A percentile compares a stretch with the other conserved stretches of the same genome.
Evolutionary conservation across 2,797 vertebrate species (phyloP).

Genomic region (Malurus splendens): DNA sequence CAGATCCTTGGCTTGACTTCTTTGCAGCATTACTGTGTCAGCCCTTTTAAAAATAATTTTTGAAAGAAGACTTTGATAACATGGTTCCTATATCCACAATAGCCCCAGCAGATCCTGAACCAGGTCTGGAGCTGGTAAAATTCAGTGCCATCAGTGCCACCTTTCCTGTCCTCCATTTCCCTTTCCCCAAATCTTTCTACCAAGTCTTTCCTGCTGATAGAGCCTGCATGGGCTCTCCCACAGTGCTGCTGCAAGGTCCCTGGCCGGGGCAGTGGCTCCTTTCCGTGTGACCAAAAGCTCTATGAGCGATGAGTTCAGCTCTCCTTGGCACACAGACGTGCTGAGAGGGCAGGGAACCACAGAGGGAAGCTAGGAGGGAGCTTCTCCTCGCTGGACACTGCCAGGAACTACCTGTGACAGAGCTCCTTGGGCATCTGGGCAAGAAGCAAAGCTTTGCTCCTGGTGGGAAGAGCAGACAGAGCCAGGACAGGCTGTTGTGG

Average conservation of each 20-base stretch:
- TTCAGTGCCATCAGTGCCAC: neutral
- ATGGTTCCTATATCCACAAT: neutral
- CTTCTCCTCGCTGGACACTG: neutral
- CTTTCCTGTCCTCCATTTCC: neutral
- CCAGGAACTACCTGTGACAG: neutral
- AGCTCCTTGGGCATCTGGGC: neutral
- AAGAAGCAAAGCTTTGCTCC: neutral
- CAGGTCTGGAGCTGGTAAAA: neutral
- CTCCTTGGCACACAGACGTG: neutral
- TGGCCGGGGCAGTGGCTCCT: neutral
- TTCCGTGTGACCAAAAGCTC: neutral
- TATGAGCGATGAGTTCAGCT: fast-evolving
- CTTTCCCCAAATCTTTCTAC: neutral
- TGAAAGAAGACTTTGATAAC: neutral
- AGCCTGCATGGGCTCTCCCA: neutral
- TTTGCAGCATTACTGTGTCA: neutral
- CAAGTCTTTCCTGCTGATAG: neutral
- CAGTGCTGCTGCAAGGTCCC: neutral
- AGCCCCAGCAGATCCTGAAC: neutral
- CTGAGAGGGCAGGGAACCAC: neutral
- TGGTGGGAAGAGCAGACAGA: neutral
- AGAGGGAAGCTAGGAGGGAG: neutral
- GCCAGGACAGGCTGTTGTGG: neutral
- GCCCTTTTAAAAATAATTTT: neutral
- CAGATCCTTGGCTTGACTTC: slow-evolving; percentile 9